Evolutionary conservation across 2,113 vertebrate species (phyloP).

Genomic region (Rutilus rutilus): DNA sequence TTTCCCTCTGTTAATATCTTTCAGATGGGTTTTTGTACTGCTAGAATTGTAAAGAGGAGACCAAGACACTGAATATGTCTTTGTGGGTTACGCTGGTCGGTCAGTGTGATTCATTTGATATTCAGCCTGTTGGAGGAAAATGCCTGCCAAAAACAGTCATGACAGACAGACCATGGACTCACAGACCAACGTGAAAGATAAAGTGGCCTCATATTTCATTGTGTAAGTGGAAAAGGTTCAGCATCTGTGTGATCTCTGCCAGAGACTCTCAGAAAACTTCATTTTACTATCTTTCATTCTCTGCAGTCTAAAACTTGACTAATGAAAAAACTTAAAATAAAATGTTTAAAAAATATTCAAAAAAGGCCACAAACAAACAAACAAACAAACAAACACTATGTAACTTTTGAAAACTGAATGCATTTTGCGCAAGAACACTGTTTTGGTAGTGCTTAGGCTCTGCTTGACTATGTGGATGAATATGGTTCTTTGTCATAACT

Average conservation of each 20-base stretch:
- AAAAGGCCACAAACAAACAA: neutral
- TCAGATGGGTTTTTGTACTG: slow-evolving; percentile 43
- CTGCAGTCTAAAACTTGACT: neutral
- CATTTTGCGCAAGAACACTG: no score
- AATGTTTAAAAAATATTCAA: neutral
- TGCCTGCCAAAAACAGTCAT: slow-evolving; percentile 31
- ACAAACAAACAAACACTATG: no score
- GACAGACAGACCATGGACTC: slow-evolving; percentile 5
- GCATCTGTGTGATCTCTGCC: slow-evolving; percentile 17
- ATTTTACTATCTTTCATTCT: neutral
- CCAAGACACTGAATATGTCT: slow-evolving; percentile 37
- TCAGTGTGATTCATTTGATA: slow-evolving; percentile 49
- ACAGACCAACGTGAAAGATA: neutral
- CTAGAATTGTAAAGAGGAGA: slow-evolving; percentile 58
- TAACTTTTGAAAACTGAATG: no score
- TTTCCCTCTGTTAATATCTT: slow-evolving; percentile 59
- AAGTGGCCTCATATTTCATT: slow-evolving; percentile 29
- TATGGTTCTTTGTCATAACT: no score
- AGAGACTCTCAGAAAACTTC: neutral
- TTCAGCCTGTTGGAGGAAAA: slow-evolving; percentile 56
- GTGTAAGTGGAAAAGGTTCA: slow-evolving; percentile 15
- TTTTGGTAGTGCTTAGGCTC: no score
- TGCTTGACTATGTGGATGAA: no score
- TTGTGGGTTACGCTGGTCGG: slow-evolving; percentile 46
- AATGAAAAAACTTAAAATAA: neutral